Base-by-base conservation (phyloP, 2,113 vertebrate species). In the Petromus typicus region DNA sequence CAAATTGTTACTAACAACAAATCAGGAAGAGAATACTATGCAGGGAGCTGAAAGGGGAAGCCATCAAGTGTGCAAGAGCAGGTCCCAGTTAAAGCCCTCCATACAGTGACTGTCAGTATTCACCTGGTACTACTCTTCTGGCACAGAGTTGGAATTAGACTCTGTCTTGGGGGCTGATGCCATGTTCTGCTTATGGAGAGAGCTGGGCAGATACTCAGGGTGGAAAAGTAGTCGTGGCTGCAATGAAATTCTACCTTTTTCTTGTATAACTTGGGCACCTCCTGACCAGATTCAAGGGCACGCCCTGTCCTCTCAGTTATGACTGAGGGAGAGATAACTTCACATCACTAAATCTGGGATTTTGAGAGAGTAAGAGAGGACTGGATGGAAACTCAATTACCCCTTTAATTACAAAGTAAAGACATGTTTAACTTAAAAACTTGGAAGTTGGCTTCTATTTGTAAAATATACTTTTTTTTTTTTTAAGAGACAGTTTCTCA, bases 311-410 rank as follows among this genome's bases (percentile, higher is more conserved):
- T 34, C 54, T 61, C 37, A 91, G 67, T 79, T 86, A 92, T 8
- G 18, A 18, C 22, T 5, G 3, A 82, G 63, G 86, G 57, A 81
- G 48, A 51, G 66, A 37, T 82, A 67, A n/a, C 27, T 83, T 34
- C 34, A 48, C 43, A 69, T 66, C 43, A 30, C 82, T 79, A 82
- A 82, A n/a, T 84, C 40, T 40, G 34, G 43, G 56, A 45, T 73
- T 96, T 92, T 89, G 80, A 92, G 67, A 61, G 64, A 54, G 3
- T 63, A 40, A 56, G 13, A 85, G 71, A 84, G 89, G 84, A 82
- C 69, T 20, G 3, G 17, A 56, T 76, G 37, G 23, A 85, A 82
- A 84, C 57, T 84, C n/a, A 66, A 10, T 48, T 81, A 48, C 32
- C 43, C 32, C 40, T 25, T 22, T 30, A 45, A 48, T 86, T 82